Conservation (phyloP, 2,888 invertebrate species). For the Drosophila paranaensis region DNA sequence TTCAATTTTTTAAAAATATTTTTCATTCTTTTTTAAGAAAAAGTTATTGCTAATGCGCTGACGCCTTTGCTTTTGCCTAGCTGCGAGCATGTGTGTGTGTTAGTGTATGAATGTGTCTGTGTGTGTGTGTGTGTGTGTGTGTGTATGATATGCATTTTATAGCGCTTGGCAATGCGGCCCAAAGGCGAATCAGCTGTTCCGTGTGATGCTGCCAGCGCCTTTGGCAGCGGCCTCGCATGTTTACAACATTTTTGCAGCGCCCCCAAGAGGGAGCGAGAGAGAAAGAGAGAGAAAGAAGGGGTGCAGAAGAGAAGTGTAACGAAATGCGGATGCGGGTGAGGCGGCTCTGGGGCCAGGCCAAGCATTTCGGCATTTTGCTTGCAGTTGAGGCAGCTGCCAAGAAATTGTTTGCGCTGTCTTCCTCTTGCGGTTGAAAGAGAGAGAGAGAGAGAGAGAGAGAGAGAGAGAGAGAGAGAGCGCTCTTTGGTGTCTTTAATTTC, state of each 20-base stretch:
- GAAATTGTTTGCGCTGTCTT: conserved; percentile 46
- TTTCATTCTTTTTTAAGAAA: not conserved
- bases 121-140: conserved; percentile 23
- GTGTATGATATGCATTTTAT: conserved; percentile 22
- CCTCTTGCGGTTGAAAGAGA: conserved; percentile 24
- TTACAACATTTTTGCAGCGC: conserved; percentile 64
- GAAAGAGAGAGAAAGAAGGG: not conserved
- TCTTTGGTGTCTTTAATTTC: conserved; percentile 60
- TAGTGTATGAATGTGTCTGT: conserved; percentile 1
- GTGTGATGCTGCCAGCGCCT: conserved; percentile 37
- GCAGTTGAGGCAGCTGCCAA: conserved; percentile 47
- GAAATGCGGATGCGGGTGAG: conserved; percentile 13
- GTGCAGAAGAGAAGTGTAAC: not conserved
- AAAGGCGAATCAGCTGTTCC: conserved; percentile 61
- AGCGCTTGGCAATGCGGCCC: conserved; percentile 38
- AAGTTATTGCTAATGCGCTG: conserved; percentile 28
- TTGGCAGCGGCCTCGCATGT: conserved; percentile 63
- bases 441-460: not conserved
- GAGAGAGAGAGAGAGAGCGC: conserved; percentile 9
- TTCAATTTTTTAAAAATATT: not conserved
- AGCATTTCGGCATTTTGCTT: conserved; percentile 42
- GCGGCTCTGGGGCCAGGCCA: conserved; percentile 9
- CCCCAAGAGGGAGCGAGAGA: not conserved
- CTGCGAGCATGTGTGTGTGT: not conserved
- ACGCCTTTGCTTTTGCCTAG: conserved; percentile 1